Conservation (phyloP, 2,797 vertebrate species). For the Yasuhikotakia modesta region DNA sequence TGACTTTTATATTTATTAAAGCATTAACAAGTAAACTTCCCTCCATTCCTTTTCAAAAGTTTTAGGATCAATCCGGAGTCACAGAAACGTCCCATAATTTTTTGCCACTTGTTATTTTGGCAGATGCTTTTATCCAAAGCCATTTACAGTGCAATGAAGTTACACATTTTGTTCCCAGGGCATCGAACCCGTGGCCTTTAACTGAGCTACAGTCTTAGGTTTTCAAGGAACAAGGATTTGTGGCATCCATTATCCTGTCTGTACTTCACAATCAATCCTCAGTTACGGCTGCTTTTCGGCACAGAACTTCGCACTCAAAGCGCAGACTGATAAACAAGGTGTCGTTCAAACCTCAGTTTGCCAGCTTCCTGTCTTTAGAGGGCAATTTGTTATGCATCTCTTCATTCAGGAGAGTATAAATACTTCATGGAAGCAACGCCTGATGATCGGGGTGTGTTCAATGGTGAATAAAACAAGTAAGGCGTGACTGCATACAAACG, state of each 20-base stretch:
- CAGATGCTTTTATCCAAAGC: too few species aligned
- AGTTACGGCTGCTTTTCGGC: neutral
- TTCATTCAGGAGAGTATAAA: slow-evolving; percentile 50
- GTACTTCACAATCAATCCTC: neutral
- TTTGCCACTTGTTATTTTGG: neutral
- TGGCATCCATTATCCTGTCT: neutral
- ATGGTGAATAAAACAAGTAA: slow-evolving; percentile 57
- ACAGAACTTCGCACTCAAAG: neutral
- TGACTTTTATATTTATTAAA: neutral
- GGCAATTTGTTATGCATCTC: slow-evolving; percentile 55
- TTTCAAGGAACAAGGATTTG: neutral
- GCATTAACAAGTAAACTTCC: neutral
- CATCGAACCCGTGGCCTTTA: too few species aligned
- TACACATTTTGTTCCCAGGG: too few species aligned
- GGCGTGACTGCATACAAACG: slow-evolving; percentile 50
- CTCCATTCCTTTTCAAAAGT: too few species aligned
- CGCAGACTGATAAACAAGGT: slow-evolving; percentile 34
- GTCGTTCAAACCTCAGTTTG: slow-evolving; percentile 5
- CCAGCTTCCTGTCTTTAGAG: slow-evolving; percentile 28
- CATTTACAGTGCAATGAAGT: too few species aligned
- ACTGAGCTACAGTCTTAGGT: too few species aligned
- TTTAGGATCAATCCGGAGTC: neutral
- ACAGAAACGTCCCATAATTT: neutral
- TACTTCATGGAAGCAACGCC: slow-evolving; percentile 51
- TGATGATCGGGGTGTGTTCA: slow-evolving; percentile 52